Evolutionary conservation across 1,140 invertebrate species (phyloP).

Genomic region (Drosophila kepulauana): DNA sequence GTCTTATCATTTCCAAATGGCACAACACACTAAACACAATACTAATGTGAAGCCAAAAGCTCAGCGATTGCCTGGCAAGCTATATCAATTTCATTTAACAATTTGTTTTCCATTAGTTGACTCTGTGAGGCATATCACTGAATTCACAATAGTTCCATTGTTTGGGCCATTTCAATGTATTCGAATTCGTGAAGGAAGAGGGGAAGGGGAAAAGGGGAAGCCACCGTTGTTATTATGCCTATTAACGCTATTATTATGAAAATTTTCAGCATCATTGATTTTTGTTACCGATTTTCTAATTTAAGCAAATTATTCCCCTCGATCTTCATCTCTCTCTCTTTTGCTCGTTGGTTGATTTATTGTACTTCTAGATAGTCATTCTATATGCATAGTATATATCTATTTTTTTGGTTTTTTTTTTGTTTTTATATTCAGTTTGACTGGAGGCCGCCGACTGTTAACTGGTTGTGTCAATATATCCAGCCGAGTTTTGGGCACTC

Average conservation of each 20-base stretch:
- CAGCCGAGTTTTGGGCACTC: constrained; percentile 32
- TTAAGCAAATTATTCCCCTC: constrained; percentile 71
- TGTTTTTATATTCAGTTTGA: constrained; percentile 38
- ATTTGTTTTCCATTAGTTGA: constrained; percentile 72
- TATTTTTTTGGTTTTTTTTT: constrained; percentile 1
- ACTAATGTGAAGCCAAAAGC: constrained; percentile 9
- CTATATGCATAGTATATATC: background rate
- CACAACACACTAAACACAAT: background rate
- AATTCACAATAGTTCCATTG: constrained; percentile 46
- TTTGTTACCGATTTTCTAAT: constrained; percentile 82
- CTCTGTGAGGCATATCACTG: constrained; percentile 35
- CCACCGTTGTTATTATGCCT: constrained; percentile 71
- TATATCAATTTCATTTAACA: constrained; percentile 67
- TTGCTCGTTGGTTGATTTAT: constrained; percentile 27
- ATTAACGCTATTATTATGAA: constrained; percentile 82
- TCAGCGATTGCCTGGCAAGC: constrained; percentile 38
- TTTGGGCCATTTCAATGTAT: constrained; percentile 28
- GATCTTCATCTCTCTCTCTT: constrained; percentile 15
- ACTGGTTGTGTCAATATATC: constrained; percentile 78
- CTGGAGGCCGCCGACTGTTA: constrained; percentile 54
- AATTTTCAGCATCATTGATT: constrained; percentile 83
- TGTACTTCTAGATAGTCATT: constrained; percentile 34
- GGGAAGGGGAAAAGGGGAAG: background rate
- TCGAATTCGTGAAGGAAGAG: no score
- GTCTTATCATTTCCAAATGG: constrained; percentile 22